Evolutionary conservation across 2,797 vertebrate genomes (phyloP).

Genomic region (Macrochelys suwanniensis): DNA sequence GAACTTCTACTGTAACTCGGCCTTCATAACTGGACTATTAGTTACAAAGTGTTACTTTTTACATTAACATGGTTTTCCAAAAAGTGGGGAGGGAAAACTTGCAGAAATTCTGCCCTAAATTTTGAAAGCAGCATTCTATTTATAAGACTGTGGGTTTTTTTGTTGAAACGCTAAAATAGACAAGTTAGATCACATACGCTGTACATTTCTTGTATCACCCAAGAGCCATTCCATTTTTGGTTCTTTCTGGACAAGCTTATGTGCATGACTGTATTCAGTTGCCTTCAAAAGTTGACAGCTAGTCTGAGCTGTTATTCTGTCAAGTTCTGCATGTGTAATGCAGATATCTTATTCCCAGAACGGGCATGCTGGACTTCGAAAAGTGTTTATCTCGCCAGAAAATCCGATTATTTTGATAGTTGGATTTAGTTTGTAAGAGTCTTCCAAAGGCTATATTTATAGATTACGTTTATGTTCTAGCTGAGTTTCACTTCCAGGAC

Average conservation of each 20-base stretch:
- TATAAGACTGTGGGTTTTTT: neutral
- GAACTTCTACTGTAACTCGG: slow-evolving; percentile 22
- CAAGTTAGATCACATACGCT: neutral
- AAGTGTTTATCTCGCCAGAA: slow-evolving; percentile 2
- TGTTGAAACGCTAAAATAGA: neutral
- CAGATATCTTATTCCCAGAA: neutral
- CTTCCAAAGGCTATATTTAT: neutral
- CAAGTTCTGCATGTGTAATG: neutral
- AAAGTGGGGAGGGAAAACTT: fast-evolving
- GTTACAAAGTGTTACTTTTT: slow-evolving; percentile 27
- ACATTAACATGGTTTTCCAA: neutral
- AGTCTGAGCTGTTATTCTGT: slow-evolving; percentile 10
- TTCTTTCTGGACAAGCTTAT: neutral
- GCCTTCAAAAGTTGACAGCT: neutral
- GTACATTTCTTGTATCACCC: neutral
- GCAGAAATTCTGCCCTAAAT: neutral
- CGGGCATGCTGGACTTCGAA: slow-evolving; percentile 2
- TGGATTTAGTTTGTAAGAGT: neutral
- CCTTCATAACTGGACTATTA: slow-evolving; percentile 42
- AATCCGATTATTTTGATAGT: neutral
- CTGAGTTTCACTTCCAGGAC: neutral
- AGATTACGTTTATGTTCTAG: neutral
- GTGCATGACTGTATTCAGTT: neutral
- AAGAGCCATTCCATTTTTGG: neutral
- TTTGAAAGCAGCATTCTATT: neutral